phyloP scores from a whole-genome alignment of 2,113 vertebrate genomes.

The Pygoscelis adeliae region DNA sequence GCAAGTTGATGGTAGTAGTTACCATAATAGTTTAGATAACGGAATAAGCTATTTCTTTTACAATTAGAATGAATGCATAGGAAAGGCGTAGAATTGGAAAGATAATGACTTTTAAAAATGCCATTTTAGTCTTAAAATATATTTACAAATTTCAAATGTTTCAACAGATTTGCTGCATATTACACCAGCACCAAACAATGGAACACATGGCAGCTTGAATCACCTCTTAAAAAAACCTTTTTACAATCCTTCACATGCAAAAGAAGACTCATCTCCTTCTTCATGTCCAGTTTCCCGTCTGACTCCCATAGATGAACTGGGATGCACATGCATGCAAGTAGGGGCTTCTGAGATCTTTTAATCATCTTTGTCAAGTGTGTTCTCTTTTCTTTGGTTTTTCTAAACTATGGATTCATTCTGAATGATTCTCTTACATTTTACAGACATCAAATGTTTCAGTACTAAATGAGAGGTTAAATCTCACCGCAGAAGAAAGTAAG shows the following conservation, averaged over 20 bases:
- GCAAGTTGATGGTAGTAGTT: background rate
- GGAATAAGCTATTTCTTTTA: background rate
- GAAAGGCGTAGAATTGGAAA: background rate
- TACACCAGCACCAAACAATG: constrained; percentile 90
- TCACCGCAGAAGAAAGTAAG: constrained; percentile 72
- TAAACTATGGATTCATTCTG: background rate
- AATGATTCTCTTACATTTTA: background rate
- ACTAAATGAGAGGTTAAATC: constrained; percentile 71
- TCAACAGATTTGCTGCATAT: constrained; percentile 87
- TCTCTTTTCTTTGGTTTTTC: background rate
- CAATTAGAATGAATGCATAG: background rate
- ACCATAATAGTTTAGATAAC: background rate
- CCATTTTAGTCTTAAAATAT: background rate
- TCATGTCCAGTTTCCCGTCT: constrained; percentile 57
- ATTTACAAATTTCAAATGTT: background rate
- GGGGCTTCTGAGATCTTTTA: background rate
- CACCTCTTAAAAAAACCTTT: constrained; percentile 84
- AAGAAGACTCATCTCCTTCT: constrained; percentile 76
- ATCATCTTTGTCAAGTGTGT: background rate
- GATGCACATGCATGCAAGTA: constrained; percentile 70
- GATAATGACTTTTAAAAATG: background rate
- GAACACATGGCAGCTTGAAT: constrained; percentile 94
- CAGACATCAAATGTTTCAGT: background rate
- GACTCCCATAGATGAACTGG: background rate
- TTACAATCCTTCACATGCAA: constrained; percentile 76